These are phyloP conservation scores for Aegotheles bennettii DNA, from an alignment of 2,113 vertebrate genomes.

Conservation along the genomic window DNA sequence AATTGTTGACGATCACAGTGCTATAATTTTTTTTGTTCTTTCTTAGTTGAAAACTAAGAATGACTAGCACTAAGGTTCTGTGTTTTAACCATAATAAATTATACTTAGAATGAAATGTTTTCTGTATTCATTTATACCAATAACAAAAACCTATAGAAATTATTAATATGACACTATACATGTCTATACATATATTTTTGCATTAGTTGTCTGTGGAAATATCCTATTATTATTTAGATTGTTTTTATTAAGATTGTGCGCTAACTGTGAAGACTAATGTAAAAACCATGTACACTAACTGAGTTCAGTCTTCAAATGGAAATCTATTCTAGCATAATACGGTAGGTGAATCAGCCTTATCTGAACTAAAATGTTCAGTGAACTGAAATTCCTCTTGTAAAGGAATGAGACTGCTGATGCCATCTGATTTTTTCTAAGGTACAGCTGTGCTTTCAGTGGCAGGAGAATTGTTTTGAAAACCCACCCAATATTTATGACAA, in stretches of 20 bases:
- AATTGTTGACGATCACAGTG: not conserved
- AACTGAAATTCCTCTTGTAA: conserved; percentile 8
- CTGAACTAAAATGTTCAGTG: not conserved
- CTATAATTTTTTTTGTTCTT: not conserved
- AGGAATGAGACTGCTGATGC: not conserved
- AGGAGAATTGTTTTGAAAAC: not conserved
- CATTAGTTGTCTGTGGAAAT: not conserved
- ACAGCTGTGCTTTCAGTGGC: not conserved
- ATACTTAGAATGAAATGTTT: not conserved
- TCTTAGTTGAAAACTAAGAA: not conserved
- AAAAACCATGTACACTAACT: conserved; percentile 36
- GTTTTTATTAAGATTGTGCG: not conserved
- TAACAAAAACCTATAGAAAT: not conserved
- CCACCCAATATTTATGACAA: not conserved
- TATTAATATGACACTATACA: not conserved
- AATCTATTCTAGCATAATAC: conserved; percentile 29
- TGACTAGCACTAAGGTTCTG: not conserved
- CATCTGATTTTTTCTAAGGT: conserved; percentile 14
- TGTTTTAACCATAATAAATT: not conserved
- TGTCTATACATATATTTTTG: not conserved
- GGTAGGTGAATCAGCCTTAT: conserved; percentile 39
- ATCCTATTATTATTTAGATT: not conserved
- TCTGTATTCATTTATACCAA: not conserved
- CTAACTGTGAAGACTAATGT: conserved; percentile 22
- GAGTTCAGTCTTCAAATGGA: conserved; percentile 27